Base-by-base conservation (phyloP, 2,888 invertebrate genomes). In the Rhingia rostrata region DNA sequence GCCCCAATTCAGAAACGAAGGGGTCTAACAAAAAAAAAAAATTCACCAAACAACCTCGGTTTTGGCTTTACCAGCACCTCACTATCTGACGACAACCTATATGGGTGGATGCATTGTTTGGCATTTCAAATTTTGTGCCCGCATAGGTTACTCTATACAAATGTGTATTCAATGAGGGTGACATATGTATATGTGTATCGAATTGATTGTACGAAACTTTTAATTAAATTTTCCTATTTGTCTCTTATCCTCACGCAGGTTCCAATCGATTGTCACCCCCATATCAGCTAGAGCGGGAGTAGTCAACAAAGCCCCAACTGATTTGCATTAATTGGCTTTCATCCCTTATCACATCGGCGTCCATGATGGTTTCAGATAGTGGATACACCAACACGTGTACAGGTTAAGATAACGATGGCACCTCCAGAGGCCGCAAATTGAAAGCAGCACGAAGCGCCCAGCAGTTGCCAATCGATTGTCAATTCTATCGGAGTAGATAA, bases 241-340 rank as follows among this genome's bases (percentile, higher is more conserved):
- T 64, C 33, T 70, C 39, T 22, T 54, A 33, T 56, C 54, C 54
- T 4, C 66, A 80, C 70, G 64, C 60, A 51, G 43, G 47, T 7
- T 22, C 22, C 22, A 22, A 22, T 53, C 35, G 49, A 30, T 39
- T 35, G 54, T 9, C 33, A 4, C 14, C 37, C 56, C 37, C 9
- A 22, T 22, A 22, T 22, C 22, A 22, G 22, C 22, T 22, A 22
- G 33, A 14, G 9, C 22, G 22, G 37, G 30, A 41, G 35, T 32
- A 74, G 60, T 45, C 67, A 83, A 51, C 33, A 56, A 54, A 67
- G 54, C 63, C 2, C 22, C 39, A 80, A 70, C 64, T 54, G 69
- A 84, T 84, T 84, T 84, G 74, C 70, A 84, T 84, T 70, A 84
- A 84, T 84, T 70, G 74, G 74, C 80, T 64, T 80, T 74, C 66